Base-by-base conservation (phyloP, 1,140 invertebrate genomes). In the Drosophila navojoa region DNA sequence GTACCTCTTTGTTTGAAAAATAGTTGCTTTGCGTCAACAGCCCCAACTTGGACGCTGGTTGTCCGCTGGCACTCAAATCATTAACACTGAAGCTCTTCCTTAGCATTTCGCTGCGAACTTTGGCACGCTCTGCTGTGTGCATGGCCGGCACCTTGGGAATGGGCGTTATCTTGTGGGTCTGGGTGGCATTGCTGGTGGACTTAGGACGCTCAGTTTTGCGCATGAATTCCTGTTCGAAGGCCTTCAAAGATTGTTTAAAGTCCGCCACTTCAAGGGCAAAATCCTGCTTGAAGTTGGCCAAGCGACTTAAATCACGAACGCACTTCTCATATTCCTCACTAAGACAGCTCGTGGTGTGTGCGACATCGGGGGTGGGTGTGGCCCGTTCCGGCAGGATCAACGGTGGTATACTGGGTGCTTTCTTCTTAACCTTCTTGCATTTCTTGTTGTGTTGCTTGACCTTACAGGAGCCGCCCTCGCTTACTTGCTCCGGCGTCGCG, bases 221-320 rank as follows among this genome's bases (percentile, higher is more conserved):
- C 27, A 86, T 84, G 13, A 91, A 90, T 42, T 91, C 86, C 5
- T 71, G 55, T 55, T 91, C 90, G 13, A 79, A 90, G 10, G 54
- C 73, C 27, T 86, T 85, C 0, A 91, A 72, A 0, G 90, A 82
- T 29, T 77, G 86, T 40, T 91, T 91, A 15, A 91, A 91, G 42
- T 77, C 82, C 0, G 78, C 84, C 32, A 91, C 80, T 44, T 91
- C 90, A 0, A 79, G 53, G 1, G 84, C 86, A 29, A 86, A 90
- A 5, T 91, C 90, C 13, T 90, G 59, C 25, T 90, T 91, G n/a
- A 90, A 90, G 16, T 71, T 85, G n/a, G 71, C 79, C 3, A 90
- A 49, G 0, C 86, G 72, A 10, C 72, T 79, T 25, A 90, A 45
- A 27, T 85, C 78, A 6, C 70, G 71, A 1, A 90, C 40, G 22